Evolutionary conservation across 2,888 invertebrate genomes (phyloP).

Genomic region (Sceliomorpha sp.): DNA sequence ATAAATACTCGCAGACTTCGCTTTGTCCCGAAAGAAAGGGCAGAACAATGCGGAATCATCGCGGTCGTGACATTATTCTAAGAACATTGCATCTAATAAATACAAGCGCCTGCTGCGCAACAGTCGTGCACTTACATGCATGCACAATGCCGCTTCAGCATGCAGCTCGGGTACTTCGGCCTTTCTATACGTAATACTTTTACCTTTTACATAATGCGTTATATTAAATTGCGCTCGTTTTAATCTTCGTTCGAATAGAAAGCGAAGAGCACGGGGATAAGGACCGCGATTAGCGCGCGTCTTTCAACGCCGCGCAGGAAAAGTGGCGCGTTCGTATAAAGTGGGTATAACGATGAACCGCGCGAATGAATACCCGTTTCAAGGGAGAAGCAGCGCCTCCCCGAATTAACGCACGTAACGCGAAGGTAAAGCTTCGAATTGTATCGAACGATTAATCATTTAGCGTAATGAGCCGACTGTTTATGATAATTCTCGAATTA

Average conservation of each 20-base stretch:
- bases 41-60: too few relatives aligned
- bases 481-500: too few relatives aligned
- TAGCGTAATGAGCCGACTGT: too few relatives aligned
- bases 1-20: too few relatives aligned
- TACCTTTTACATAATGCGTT: slow-evolving; percentile 32
- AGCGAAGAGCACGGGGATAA: slow-evolving; percentile 14
- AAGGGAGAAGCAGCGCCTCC: too few relatives aligned
- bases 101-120: slow-evolving; percentile 8
- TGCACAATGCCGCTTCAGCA: slow-evolving; percentile 5
- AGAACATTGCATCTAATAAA: not conserved
- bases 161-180: slow-evolving; percentile 1
- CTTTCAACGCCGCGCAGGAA: too few relatives aligned
- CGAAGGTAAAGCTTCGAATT: too few relatives aligned
- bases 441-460: too few relatives aligned
- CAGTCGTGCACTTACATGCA: slow-evolving; percentile 8
- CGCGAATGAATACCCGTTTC: not conserved
- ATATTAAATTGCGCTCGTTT: slow-evolving; percentile 6
- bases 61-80: too few relatives aligned
- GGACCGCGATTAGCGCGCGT: slow-evolving; percentile 3
- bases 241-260: slow-evolving; percentile 15
- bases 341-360: slow-evolving; percentile 3
- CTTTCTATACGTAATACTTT: slow-evolving; percentile 26
- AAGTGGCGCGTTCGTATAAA: not conserved
- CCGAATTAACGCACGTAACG: too few relatives aligned
- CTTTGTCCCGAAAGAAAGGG: too few relatives aligned